Evolutionary conservation across 1,140 invertebrate genomes (phyloP), one percentile per base, ranked within the genome.

Genomic region (Drosophila leontia): DNA sequence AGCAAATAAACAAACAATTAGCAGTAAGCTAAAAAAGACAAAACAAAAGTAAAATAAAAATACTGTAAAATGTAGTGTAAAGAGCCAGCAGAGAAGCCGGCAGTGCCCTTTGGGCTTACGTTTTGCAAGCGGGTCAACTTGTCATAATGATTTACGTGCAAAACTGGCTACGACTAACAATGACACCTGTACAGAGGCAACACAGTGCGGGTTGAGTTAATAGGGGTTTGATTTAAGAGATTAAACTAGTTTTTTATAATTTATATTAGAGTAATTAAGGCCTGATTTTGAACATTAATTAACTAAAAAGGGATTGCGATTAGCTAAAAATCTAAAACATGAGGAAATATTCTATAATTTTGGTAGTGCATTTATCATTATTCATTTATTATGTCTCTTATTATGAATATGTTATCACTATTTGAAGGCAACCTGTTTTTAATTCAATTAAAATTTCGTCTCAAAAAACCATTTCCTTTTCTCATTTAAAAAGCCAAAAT

Each of bases 1-100:
- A 51, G 68, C 72, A 87, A 87, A 80, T 84, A 80, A 87, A 84
- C 85, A 82, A 87, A 88, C 77, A 88, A 87, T 87, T 87, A 88
- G 84, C 80, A 70, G 41, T 37, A 61, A 60, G 71, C n/a, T 23
- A 47, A 57, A 81, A 63, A 34, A 26, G 37, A 42, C 26, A 55
- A 56, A n/a, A 50, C 8, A 50, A 32, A 37, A 67, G 35, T 55
- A 19, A 32, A 45, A n/a, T 53, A 34, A 32, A 50, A 29, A 29
- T 29, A 29, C 5, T 29, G 23, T 51, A 37, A 56, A 56, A 39
- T 37, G 34, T 55, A 19, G 35, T 60, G 34, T 62, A 53, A 56
- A 45, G 26, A 45, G 41, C 42, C 35, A 34, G 34, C 58, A 63
- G 75, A 62, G 65, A 69, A 63, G 60, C 41, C 65, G 72, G 61